Percentiles rank a stretch among this genome's conserved stretches.
phyloP scores from a whole-genome alignment of 2,888 invertebrate genomes.

The Latrodectus elegans region DNA sequence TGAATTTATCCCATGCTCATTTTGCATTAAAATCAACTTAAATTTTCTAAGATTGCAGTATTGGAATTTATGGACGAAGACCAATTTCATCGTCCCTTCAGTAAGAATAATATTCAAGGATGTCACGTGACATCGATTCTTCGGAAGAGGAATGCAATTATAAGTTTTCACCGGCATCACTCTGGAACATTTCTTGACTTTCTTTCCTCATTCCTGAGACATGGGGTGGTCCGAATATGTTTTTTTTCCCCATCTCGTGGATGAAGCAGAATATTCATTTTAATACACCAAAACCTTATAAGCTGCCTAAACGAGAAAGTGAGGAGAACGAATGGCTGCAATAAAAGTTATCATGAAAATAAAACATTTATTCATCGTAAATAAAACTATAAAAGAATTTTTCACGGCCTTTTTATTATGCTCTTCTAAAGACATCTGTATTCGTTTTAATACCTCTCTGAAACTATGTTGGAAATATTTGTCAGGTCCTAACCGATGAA shows the following conservation, averaged over 20 bases:
- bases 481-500: no score
- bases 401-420: conserved; percentile 27
- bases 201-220: conserved; percentile 36
- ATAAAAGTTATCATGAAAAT: conserved; percentile 49
- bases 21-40: no score
- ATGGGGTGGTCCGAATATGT: background rate
- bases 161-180: conserved; percentile 38
- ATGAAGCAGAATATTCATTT: conserved; percentile 38
- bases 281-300: conserved; percentile 31
- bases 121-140: no score
- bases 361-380: conserved; percentile 45
- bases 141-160: conserved; percentile 33
- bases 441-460: conserved; percentile 18
- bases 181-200: conserved; percentile 8
- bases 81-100: no score
- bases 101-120: no score
- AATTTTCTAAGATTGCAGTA: no score
- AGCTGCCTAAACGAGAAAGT: background rate
- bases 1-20: no score
- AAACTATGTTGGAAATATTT: conserved; percentile 44
- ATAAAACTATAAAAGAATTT: conserved; percentile 51
- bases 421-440: conserved; percentile 31
- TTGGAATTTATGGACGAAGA: no score
- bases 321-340: conserved; percentile 6
- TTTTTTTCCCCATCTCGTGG: conserved; percentile 14